A percentile compares a stretch with the other conserved stretches of the same genome.
Conservation (phyloP, 2,113 vertebrate genomes). For the Hymenochirus boettgeri region DNA sequence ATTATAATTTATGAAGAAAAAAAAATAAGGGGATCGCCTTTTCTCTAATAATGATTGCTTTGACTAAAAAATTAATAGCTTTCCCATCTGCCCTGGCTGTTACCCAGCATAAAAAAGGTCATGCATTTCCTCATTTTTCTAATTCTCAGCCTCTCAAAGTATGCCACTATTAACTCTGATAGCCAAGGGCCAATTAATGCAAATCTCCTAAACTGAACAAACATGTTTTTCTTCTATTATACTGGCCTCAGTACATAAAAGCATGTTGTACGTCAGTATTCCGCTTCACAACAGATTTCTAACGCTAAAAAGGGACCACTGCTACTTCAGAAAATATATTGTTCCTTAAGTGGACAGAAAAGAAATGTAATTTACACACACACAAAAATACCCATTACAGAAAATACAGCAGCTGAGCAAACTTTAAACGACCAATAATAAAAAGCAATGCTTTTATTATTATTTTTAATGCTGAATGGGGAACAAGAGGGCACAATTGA, state of each 20-base stretch:
- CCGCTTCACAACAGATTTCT: conserved; percentile 35
- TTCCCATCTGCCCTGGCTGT: background rate
- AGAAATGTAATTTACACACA: conserved; percentile 44
- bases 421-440: background rate
- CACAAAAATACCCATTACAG: background rate
- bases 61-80: background rate
- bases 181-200: conserved; percentile 46
- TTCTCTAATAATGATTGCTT: background rate
- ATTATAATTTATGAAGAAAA: background rate
- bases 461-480: background rate
- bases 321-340: conserved; percentile 9
- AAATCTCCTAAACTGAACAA: conserved; percentile 37
- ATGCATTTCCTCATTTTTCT: background rate
- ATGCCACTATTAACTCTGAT: conserved; percentile 44
- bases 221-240: conserved; percentile 51
- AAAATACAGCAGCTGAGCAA: background rate
- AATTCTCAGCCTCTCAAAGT: conserved; percentile 3
- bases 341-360: conserved; percentile 31
- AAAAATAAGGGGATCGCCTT: background rate
- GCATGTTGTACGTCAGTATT: background rate
- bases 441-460: background rate
- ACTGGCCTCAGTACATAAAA: conserved; percentile 29
- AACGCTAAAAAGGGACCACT: conserved; percentile 51
- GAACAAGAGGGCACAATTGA: background rate
- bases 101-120: background rate